phyloP scores from a whole-genome alignment of 2,797 vertebrate species.

The Malacoctenus gilli region DNA sequence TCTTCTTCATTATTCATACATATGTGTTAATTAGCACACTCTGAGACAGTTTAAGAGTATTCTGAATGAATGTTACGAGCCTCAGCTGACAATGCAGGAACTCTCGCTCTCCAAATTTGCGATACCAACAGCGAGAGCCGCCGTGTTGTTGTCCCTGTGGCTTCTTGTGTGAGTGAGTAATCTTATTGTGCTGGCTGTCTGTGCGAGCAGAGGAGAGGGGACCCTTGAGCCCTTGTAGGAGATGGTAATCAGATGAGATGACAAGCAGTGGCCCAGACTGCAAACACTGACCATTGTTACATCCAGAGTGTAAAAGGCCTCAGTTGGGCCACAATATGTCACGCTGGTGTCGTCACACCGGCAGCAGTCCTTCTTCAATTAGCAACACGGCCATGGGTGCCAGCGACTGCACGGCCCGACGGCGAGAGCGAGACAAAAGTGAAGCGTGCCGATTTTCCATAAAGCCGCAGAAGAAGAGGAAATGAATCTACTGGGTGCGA shows the following conservation, averaged over 20 bases:
- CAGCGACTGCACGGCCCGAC: neutral
- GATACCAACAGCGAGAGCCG: conserved; percentile 23
- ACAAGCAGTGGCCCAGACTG: conserved; percentile 61
- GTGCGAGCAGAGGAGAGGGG: conserved; percentile 49
- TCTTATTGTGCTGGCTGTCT: conserved; percentile 59
- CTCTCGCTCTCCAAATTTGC: too few species aligned
- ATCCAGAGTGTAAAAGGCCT: conserved; percentile 41
- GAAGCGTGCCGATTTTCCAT: conserved; percentile 10
- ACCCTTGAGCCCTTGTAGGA: conserved; percentile 64
- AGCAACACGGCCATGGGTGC: conserved; percentile 2
- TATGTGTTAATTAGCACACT: neutral
- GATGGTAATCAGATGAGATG: conserved; percentile 70
- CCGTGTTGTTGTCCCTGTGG: conserved; percentile 26
- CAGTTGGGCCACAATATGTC: conserved; percentile 39
- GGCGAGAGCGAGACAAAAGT: conserved; percentile 8
- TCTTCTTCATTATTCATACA: neutral
- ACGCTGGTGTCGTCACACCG: conserved; percentile 22
- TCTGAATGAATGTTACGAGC: too few species aligned
- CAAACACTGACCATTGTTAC: conserved; percentile 57
- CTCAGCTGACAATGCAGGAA: too few species aligned
- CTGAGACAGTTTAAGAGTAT: neutral
- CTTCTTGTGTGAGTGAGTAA: conserved; percentile 47
- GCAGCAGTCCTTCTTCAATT: neutral
- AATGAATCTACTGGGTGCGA: conserved; percentile 43
- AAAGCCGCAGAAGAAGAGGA: conserved; percentile 47